These are phyloP conservation scores for Scotopteryx bipunctaria DNA, from an alignment of 2,888 invertebrate species.

Conservation along the genomic window DNA sequence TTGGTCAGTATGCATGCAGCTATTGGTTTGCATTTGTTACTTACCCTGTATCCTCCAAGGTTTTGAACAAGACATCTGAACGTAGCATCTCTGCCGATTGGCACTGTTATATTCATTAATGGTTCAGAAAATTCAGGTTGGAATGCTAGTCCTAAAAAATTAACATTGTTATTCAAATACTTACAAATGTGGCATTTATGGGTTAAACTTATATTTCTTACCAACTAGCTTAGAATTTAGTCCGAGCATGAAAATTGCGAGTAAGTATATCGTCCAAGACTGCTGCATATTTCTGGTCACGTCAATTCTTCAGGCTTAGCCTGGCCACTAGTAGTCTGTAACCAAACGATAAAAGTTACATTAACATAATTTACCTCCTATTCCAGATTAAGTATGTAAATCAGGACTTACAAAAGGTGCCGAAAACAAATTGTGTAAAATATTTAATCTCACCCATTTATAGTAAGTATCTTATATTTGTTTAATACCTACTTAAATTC, in stretches of 20 bases:
- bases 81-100: conserved; percentile 93
- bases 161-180: background rate
- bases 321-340: conserved; percentile 49
- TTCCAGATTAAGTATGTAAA: conserved; percentile 28
- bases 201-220: conserved; percentile 46
- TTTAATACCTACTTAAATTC: no score
- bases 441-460: background rate
- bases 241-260: conserved; percentile 70
- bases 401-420: background rate
- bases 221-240: conserved; percentile 74
- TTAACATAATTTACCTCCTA: conserved; percentile 26
- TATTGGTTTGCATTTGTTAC: conserved; percentile 1
- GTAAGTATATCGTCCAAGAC: conserved; percentile 64
- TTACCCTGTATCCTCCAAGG: conserved; percentile 94
- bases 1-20: no score
- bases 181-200: no score
- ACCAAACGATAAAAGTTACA: conserved; percentile 39
- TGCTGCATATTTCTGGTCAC: conserved; percentile 67
- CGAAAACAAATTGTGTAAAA: background rate
- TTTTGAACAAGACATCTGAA: conserved; percentile 94
- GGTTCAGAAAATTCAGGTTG: conserved; percentile 94
- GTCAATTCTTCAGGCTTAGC: conserved; percentile 27
- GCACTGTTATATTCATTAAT: conserved; percentile 92
- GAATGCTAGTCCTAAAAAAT: conserved; percentile 86
- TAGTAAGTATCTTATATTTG: no score